phyloP scores from a whole-genome alignment of 2,888 invertebrate genomes.

The Tiliacea aurago region DNA sequence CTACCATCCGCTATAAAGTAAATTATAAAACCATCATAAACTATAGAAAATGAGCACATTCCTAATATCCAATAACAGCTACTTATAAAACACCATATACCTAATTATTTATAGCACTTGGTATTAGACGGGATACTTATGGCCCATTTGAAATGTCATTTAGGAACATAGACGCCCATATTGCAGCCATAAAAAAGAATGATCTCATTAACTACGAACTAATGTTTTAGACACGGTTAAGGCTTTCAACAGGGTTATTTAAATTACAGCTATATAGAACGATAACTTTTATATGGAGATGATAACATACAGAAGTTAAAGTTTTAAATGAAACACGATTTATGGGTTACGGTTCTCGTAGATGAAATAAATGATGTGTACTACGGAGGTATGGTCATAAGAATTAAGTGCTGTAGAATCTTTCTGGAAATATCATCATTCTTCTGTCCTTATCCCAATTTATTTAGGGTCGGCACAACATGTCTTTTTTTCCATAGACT shows the following conservation, averaged over 20 bases:
- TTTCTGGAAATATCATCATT: background rate
- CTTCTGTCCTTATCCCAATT: no score
- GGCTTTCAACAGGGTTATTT: constrained; percentile 44
- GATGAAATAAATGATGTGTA: background rate
- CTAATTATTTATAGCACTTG: constrained; percentile 43
- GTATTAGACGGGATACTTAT: constrained; percentile 38
- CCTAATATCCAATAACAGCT: constrained; percentile 19
- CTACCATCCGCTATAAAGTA: background rate
- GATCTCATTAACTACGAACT: constrained; percentile 51
- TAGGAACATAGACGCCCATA: constrained; percentile 51
- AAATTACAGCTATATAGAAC: constrained; percentile 22
- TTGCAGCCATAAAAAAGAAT: constrained; percentile 55
- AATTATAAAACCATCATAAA: background rate
- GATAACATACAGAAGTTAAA: constrained; percentile 42
- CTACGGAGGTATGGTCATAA: no score
- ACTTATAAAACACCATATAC: constrained; percentile 19
- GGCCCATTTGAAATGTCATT: constrained; percentile 46
- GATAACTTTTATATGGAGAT: constrained; percentile 20
- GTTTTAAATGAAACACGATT: constrained; percentile 20
- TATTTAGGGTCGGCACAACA: no score
- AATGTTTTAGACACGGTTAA: constrained; percentile 45
- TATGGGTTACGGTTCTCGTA: constrained; percentile 11
- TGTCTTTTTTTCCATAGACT: background rate
- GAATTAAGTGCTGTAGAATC: background rate
- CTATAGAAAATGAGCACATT: background rate